phyloP scores from a whole-genome alignment of 2,888 invertebrate species.

The Cybosia mesomella region DNA sequence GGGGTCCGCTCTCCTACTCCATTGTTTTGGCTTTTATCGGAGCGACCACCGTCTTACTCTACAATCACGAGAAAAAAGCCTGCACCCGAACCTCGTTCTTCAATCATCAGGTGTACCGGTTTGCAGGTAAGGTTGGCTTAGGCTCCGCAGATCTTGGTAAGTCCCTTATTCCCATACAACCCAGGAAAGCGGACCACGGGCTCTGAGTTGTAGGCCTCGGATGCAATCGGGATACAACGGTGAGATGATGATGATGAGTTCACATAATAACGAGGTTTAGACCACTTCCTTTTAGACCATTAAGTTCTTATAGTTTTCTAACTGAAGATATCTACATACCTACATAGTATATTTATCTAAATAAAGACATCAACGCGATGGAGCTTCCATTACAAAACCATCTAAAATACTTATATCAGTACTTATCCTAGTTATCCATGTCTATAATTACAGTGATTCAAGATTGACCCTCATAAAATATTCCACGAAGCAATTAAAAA shows the following conservation, averaged over 20 bases:
- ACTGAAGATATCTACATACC: neutral
- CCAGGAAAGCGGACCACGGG: too few relatives aligned
- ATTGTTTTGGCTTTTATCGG: neutral
- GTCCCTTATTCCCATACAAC: neutral
- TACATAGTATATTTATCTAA: conserved; percentile 27
- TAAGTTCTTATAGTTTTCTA: neutral
- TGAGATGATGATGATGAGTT: too few relatives aligned
- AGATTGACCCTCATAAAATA: conserved; percentile 15
- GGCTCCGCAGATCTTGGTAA: neutral
- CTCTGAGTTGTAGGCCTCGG: too few relatives aligned
- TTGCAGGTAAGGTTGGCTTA: neutral
- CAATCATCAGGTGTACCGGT: neutral
- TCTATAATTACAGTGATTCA: conserved; percentile 14
- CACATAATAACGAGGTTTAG: too few relatives aligned
- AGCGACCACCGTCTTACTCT: neutral
- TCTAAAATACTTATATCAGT: neutral
- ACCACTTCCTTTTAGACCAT: neutral
- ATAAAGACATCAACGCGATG: conserved; percentile 68
- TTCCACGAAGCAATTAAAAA: conserved; percentile 39
- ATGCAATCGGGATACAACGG: too few relatives aligned
- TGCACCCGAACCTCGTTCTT: neutral
- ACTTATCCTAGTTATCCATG: neutral
- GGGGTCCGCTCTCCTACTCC: neutral
- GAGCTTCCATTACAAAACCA: neutral
- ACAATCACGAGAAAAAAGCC: neutral